A percentile compares a stretch with the other conserved stretches of the same genome.
Evolutionary conservation across 1,140 invertebrate genomes (phyloP).

Genomic region (Drosophila ambigua): DNA sequence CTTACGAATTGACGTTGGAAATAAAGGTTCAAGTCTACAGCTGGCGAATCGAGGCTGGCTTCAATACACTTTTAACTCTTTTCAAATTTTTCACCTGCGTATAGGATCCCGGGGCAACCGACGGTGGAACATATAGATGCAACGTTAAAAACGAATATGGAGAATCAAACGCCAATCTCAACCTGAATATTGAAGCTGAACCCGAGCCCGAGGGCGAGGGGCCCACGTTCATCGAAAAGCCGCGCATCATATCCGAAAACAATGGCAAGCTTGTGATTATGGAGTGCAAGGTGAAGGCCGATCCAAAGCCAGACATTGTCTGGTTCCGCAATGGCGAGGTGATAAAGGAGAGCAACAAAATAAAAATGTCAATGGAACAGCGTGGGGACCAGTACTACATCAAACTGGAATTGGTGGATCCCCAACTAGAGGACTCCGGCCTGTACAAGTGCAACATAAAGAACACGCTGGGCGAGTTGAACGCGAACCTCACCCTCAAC

Average conservation of each 20-base stretch:
- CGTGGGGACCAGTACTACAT: constrained; percentile 94
- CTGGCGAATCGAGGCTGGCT: neutral
- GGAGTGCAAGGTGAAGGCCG: constrained; percentile 97
- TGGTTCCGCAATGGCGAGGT: constrained; percentile 94
- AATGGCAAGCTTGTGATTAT: constrained; percentile 98
- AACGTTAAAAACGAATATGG: constrained; percentile 98
- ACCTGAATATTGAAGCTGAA: constrained; percentile 98
- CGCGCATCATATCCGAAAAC: constrained; percentile 92
- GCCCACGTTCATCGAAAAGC: constrained; percentile 99
- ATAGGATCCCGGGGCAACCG: constrained; percentile 95
- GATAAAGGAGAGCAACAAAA: constrained; percentile 91
- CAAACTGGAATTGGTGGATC: constrained; percentile 95
- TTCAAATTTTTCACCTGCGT: neutral
- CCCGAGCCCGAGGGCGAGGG: constrained; percentile 96
- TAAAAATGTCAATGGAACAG: constrained; percentile 89
- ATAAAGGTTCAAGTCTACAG: constrained; percentile 88
- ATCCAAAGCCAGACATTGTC: constrained; percentile 96
- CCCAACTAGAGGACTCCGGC: constrained; percentile 96
- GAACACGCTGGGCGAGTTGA: constrained; percentile 97
- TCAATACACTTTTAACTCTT: neutral
- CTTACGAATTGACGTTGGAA: constrained; percentile 94
- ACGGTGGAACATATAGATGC: constrained; percentile 98
- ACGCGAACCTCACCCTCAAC: constrained; percentile 98
- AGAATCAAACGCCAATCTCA: constrained; percentile 99
- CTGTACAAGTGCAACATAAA: constrained; percentile 99